Evolutionary conservation across 2,113 vertebrate genomes (phyloP).

Genomic region (Coturnix japonica): DNA sequence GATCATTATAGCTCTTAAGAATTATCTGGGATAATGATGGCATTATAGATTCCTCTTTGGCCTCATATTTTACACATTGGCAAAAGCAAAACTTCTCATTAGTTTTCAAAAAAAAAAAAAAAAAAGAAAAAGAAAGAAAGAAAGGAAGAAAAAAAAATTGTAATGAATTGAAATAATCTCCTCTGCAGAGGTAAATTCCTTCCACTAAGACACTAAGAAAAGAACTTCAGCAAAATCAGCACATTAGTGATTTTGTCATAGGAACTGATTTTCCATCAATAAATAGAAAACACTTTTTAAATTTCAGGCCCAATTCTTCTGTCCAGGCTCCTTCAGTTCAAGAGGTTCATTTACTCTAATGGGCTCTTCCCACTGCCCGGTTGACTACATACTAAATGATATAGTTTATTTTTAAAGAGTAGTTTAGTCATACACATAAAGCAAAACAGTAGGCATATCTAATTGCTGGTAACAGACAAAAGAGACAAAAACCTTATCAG

Average conservation of each 20-base stretch:
- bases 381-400: neutral
- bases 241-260: neutral
- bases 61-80: neutral
- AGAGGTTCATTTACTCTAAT: neutral
- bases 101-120: neutral
- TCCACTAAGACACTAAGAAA: neutral
- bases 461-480: neutral
- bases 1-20: slow-evolving; percentile 2
- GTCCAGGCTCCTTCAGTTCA: neutral
- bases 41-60: slow-evolving; percentile 34
- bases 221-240: neutral
- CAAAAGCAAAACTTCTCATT: neutral
- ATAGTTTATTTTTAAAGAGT: neutral
- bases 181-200: neutral
- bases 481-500: neutral
- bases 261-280: neutral
- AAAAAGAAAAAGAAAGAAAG: neutral
- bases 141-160: neutral
- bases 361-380: fast-evolving
- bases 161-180: neutral
- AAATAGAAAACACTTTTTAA: neutral
- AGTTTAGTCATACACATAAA: neutral
- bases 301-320: neutral
- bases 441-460: neutral
- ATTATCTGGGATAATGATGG: slow-evolving; percentile 25